phyloP scores from a whole-genome alignment of 2,797 vertebrate species.

The Smutsia gigantea region DNA sequence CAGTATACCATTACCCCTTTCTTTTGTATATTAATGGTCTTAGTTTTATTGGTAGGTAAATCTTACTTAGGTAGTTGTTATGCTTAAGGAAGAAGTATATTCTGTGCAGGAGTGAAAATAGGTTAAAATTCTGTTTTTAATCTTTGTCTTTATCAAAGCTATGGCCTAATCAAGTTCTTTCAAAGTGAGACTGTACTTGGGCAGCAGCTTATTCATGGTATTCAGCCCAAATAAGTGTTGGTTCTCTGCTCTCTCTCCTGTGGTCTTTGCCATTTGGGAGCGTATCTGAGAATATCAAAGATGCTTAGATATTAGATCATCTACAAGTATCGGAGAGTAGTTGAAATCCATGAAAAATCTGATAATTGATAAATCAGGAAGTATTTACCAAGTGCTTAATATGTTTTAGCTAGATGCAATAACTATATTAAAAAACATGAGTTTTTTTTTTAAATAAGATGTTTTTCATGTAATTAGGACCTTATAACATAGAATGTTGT shows the following conservation, averaged over 20 bases:
- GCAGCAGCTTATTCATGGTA: not conserved
- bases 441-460: conserved; percentile 49
- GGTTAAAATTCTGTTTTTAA: conserved; percentile 24
- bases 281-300: not conserved
- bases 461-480: conserved; percentile 22
- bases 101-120: conserved; percentile 29
- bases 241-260: not conserved
- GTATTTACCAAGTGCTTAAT: not conserved
- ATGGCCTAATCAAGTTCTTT: not conserved
- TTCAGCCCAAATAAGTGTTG: not conserved
- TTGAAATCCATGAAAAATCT: not conserved
- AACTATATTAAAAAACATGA: not conserved
- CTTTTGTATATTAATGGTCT: not conserved
- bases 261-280: not conserved
- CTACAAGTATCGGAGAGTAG: not conserved
- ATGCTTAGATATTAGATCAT: not conserved
- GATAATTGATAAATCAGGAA: not conserved
- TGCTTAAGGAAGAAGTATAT: conserved; percentile 27
- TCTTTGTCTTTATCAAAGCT: not conserved
- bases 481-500: conserved; percentile 22
- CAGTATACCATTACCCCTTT: not conserved
- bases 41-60: conserved; percentile 3
- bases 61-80: not conserved
- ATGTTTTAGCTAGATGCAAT: not conserved
- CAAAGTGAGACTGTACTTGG: not conserved